Conservation (phyloP, 2,888 invertebrate species). For the Eugnorisma glareosa region DNA sequence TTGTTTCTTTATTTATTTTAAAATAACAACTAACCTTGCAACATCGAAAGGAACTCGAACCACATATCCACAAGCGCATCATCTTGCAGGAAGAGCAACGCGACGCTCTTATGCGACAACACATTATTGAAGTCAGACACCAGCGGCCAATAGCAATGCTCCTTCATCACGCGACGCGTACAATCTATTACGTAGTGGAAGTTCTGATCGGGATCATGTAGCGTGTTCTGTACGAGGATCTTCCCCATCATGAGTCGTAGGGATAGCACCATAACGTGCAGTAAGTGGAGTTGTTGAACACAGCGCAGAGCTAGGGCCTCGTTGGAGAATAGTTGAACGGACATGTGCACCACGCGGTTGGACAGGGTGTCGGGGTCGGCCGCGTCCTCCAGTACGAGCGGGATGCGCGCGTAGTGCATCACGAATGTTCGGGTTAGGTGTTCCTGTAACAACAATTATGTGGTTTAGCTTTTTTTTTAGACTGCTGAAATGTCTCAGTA, state of each 20-base stretch:
- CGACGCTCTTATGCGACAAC: constrained; percentile 97
- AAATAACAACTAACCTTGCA: constrained; percentile 93
- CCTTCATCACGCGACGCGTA: constrained; percentile 97
- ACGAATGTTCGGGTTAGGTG: constrained; percentile 98
- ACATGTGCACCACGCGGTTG: constrained; percentile 99
- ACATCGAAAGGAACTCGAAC: constrained; percentile 98
- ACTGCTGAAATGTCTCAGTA: background rate
- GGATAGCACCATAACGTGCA: constrained; percentile 98
- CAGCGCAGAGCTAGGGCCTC: constrained; percentile 97
- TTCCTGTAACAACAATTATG: constrained; percentile 90
- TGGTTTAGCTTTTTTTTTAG: background rate
- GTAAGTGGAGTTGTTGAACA: constrained; percentile 96
- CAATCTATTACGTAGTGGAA: constrained; percentile 98
- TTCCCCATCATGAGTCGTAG: constrained; percentile 96
- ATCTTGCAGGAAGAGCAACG: constrained; percentile 96
- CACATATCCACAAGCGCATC: constrained; percentile 98
- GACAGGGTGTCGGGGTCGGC: constrained; percentile 97
- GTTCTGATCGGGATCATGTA: constrained; percentile 95
- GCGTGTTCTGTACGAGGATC: constrained; percentile 96
- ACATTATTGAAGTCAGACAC: constrained; percentile 99
- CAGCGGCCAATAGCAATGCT: constrained; percentile 99
- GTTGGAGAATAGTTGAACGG: constrained; percentile 98
- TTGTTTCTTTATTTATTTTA: background rate
- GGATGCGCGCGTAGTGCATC: constrained; percentile 98
- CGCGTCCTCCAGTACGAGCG: constrained; percentile 96